phyloP scores from a whole-genome alignment of 2,113 vertebrate genomes.

The Eulemur rufifrons region DNA sequence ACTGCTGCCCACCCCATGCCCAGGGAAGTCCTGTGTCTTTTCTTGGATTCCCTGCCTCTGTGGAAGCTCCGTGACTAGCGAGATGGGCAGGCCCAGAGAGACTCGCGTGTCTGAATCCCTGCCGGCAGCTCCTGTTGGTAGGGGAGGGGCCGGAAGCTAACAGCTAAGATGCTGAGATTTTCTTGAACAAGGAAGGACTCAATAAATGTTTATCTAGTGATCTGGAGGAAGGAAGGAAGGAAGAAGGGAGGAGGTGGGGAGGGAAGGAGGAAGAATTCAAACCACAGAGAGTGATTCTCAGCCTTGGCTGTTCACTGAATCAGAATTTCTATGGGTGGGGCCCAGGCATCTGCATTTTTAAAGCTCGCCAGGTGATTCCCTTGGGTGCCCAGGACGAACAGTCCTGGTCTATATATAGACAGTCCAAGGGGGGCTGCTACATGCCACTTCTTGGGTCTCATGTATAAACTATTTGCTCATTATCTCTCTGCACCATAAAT shows the following conservation, averaged over 20 bases:
- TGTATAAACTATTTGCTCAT: too few species aligned
- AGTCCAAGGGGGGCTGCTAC: background rate
- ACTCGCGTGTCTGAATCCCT: background rate
- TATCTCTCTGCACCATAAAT: background rate
- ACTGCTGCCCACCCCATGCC: rapidly evolving
- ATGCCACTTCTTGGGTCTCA: background rate
- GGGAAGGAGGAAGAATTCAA: background rate
- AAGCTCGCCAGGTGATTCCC: background rate
- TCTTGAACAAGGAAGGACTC: background rate
- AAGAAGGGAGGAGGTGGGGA: too few species aligned
- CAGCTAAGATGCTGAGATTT: background rate
- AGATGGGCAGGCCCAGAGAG: background rate
- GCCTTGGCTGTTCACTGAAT: background rate
- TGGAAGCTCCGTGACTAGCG: background rate
- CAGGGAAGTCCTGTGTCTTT: background rate
- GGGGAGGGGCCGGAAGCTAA: background rate
- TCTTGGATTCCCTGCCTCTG: background rate
- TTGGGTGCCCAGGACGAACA: too few species aligned
- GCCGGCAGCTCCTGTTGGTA: background rate
- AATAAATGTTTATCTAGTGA: background rate
- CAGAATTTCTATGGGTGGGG: background rate
- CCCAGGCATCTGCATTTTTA: background rate
- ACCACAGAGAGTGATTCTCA: background rate
- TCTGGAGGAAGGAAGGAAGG: too few species aligned
- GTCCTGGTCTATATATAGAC: background rate